Base-by-base conservation (phyloP, 2,888 invertebrate species). In the Philopedon plagiatum region DNA sequence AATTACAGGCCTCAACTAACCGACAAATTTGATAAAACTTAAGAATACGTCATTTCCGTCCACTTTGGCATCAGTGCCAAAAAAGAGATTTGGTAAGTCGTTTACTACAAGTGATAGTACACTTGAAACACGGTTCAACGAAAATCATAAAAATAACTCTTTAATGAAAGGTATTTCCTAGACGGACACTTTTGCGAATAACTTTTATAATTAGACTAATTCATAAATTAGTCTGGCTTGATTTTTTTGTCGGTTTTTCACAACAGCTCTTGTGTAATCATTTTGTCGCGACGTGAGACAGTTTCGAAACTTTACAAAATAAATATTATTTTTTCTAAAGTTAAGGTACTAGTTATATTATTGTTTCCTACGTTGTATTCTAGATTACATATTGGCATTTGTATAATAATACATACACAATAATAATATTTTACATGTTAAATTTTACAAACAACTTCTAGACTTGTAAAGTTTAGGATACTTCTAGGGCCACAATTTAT, bases 161-260 rank as follows among this genome's bases (percentile, higher is more conserved):
- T 70, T 73, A 73, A 73, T 73, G 73, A 68, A 73, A 73, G 73
- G 73, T 67, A 68, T 64, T 73, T 73, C 73, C 60, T 63, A 71
- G 71, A 66, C 61, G 21, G 49, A 58, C 62, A 54, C 34, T 71
- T 71, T 69, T 63, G 65, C 64, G 58, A 71, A 71, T 71, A 49
- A 23, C 44, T 29, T 65, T 58, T 37, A 57, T 61, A 71, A 61
- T 71, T 71, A 65, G 54, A 71, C 18, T 57, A 41, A 66, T 57
- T 58, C 66, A 66, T 57, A 32, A 44, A 46, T 66, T 57, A 21
- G 37, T 29, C 64, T 39, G 39, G 18, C 37, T 63, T 13, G 13
- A 29, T 44, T 41, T 29, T 61, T 29, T 61, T 15, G 9, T 13
- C 8, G 29, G 29, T 15, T 46, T 29, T 44, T 15, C 26, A 26